Percentiles rank a stretch among this genome's conserved stretches.
Conservation (phyloP, 2,797 vertebrate genomes). For the Pipistrellus kuhlii region DNA sequence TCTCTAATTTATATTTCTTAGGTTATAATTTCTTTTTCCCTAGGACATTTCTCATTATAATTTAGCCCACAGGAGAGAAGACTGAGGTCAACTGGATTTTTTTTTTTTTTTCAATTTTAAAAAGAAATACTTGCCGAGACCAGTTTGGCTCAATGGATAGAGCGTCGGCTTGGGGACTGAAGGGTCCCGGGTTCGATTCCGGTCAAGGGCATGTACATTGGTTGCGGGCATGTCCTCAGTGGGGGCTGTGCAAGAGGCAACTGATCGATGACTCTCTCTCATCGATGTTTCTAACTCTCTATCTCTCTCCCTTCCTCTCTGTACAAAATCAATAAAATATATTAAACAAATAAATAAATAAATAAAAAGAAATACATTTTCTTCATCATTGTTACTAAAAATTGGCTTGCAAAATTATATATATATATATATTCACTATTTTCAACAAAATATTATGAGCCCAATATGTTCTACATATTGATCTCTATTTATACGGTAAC, state of each 20-base stretch:
- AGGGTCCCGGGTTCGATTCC: too few species aligned
- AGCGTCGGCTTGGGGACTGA: too few species aligned
- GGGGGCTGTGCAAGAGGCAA: too few species aligned
- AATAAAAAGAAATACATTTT: too few species aligned
- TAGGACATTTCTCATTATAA: background rate
- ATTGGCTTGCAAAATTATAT: background rate
- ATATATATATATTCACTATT: background rate
- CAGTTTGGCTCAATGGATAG: too few species aligned
- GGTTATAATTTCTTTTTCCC: background rate
- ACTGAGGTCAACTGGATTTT: background rate
- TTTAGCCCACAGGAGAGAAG: background rate
- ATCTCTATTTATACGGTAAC: background rate
- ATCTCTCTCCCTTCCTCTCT: too few species aligned
- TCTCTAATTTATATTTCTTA: background rate
- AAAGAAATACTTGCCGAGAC: constrained; percentile 17
- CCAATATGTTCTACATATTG: background rate
- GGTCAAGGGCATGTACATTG: too few species aligned
- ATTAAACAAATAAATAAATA: too few species aligned
- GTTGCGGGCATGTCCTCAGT: too few species aligned
- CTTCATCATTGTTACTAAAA: constrained; percentile 5
- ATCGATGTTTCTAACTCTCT: too few species aligned
- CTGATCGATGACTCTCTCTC: too few species aligned
- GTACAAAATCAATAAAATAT: too few species aligned
- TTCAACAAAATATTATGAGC: background rate
- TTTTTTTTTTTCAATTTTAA: background rate